Conservation (phyloP, 2,797 vertebrate genomes). For the Cirrhinus mrigala region DNA sequence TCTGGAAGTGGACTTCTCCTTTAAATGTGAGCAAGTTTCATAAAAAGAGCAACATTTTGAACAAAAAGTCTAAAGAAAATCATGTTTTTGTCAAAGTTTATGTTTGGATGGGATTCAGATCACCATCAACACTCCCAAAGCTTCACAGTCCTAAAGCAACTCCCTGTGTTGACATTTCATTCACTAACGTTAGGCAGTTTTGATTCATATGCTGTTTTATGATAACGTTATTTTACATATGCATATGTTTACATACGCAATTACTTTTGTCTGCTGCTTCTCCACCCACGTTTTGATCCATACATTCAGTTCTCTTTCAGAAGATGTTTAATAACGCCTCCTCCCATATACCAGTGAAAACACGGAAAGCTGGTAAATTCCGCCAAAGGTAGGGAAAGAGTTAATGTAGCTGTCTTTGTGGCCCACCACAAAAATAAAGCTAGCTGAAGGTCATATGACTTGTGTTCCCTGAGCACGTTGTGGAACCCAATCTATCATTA, state of each 20-base stretch:
- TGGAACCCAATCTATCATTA: background rate
- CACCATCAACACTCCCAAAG: background rate
- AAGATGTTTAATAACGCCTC: background rate
- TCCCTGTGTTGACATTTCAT: background rate
- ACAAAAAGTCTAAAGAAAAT: no score
- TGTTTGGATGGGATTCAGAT: background rate
- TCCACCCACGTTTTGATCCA: background rate
- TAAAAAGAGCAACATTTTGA: no score
- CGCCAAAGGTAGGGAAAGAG: background rate
- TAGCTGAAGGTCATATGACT: background rate
- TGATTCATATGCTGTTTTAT: background rate
- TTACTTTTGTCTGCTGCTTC: background rate
- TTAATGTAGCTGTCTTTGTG: background rate
- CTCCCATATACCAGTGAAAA: background rate
- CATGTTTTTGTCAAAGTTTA: background rate
- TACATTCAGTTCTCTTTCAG: background rate
- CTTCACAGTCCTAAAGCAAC: background rate
- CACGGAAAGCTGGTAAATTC: background rate
- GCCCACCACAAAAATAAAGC: background rate
- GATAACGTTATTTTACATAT: background rate
- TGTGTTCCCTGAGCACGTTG: background rate
- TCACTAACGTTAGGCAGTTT: background rate
- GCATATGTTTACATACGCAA: background rate
- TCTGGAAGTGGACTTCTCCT: no score
- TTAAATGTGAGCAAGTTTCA: no score